phyloP scores from a whole-genome alignment of 2,797 vertebrate species.

The Acestrorhynchus altus region DNA sequence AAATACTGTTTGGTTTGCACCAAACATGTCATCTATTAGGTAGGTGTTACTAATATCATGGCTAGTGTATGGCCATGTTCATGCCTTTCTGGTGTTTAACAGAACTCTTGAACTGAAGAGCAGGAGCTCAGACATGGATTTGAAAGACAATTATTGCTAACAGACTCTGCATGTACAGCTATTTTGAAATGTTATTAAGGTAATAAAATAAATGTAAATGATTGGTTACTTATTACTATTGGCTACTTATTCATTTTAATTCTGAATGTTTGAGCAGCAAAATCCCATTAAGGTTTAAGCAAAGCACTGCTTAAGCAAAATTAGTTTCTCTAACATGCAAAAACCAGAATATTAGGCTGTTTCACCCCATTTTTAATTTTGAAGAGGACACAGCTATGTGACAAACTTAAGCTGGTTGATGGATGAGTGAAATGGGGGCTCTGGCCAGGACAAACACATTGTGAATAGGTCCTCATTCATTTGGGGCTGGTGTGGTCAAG shows the following conservation, averaged over 20 bases:
- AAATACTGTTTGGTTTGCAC: too few species aligned
- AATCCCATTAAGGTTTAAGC: neutral
- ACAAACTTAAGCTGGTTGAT: conserved; percentile 59
- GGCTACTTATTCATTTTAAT: too few species aligned
- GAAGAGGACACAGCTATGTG: conserved; percentile 57
- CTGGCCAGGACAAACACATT: conserved; percentile 73
- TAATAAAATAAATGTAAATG: neutral
- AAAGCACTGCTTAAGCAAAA: neutral
- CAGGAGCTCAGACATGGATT: too few species aligned
- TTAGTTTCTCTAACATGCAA: neutral
- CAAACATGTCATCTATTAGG: too few species aligned
- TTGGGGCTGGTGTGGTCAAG: conserved; percentile 61
- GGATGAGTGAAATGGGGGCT: conserved; percentile 70
- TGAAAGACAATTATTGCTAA: too few species aligned
- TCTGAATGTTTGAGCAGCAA: too few species aligned
- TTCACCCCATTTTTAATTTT: conserved; percentile 47
- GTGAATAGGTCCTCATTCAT: conserved; percentile 68
- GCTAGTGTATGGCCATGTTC: too few species aligned
- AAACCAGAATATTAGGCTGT: conserved; percentile 35
- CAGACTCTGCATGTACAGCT: too few species aligned
- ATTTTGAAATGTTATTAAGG: too few species aligned
- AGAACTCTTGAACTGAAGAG: too few species aligned
- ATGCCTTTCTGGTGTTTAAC: too few species aligned
- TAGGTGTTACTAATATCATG: too few species aligned
- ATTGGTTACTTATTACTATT: neutral